Evolutionary conservation across 1,140 invertebrate species (phyloP).

Genomic region (Neodiprion virginianus): DNA sequence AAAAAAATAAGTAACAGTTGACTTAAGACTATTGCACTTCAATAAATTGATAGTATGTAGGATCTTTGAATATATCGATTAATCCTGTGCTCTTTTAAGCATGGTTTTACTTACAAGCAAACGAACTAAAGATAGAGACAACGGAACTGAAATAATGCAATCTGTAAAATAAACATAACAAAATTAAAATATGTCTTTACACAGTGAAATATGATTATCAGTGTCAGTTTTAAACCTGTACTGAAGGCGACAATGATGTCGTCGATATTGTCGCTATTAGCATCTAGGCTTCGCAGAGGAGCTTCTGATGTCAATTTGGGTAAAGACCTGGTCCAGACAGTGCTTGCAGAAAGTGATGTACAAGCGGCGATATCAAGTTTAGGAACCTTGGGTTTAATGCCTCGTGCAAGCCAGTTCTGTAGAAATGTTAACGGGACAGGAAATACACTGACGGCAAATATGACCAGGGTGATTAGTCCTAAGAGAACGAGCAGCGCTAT

Average conservation of each 20-base stretch:
- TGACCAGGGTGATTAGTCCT: conserved; percentile 69
- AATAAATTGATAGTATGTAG: too few relatives aligned
- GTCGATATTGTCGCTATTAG: conserved; percentile 75
- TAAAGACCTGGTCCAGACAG: conserved; percentile 77
- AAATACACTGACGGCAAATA: conserved; percentile 73
- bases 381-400: conserved; percentile 27
- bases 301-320: conserved; percentile 80
- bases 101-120: neutral
- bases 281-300: conserved; percentile 73
- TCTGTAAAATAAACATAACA: conserved; percentile 29
- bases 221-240: conserved; percentile 67
- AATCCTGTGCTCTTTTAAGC: neutral
- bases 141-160: conserved; percentile 29
- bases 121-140: conserved; percentile 9
- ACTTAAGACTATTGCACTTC: too few relatives aligned
- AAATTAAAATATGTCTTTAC: conserved; percentile 14
- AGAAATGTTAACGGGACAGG: conserved; percentile 67
- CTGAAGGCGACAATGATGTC: conserved; percentile 84
- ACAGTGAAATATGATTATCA: neutral
- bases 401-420: conserved; percentile 63
- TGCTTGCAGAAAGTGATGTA: conserved; percentile 70
- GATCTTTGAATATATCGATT: too few relatives aligned
- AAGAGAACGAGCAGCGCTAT: conserved; percentile 65
- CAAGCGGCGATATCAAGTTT: conserved; percentile 67
- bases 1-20: too few relatives aligned